Base-by-base conservation (phyloP, 2,797 vertebrate genomes). In the Adelosebastes latens region DNA sequence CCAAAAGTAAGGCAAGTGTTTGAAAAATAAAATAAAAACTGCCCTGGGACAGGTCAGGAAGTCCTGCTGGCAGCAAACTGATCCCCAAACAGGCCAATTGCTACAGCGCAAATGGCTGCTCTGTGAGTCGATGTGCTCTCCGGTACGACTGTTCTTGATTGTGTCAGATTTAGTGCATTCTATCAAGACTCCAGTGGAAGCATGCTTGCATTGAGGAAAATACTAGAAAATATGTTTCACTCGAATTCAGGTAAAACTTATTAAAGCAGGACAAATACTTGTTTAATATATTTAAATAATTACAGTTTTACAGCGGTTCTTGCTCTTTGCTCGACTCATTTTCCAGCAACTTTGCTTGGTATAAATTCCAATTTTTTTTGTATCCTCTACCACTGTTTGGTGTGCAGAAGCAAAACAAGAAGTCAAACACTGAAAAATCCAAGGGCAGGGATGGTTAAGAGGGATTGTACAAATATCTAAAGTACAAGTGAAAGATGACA, bases 401-500 rank as follows among this genome's bases (percentile, higher is more conserved):
- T 60, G 11, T 0, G 2, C 13, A 60, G 10, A 1, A 62, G 25
- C 52, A 76, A 24, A 39, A 16, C 39, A 59, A 36, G 0, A 65
- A 75, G 61, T 75, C 24, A 75, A 63, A 80, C 60, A 66, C 18
- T 32, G 55, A 64, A 49, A 75, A 75, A 62, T 53, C 31, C 71
- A 88, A 89, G 80, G 80, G 71, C 81, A 65, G 52, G 20, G 65
- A 75, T 75, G 75, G 84, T 77, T 87, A 68, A 46, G 66, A 76
- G 85, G 71, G 27, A 53, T 64, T 77, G 36, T 29, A 32, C n/a
- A 64, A 53, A 75, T 68, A 81, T 69, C 75, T 31, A 63, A 85
- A 87, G 67, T 31, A 22, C 68, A 86, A 85, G 81, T 85, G 77
- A 85, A 84, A 81, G 79, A 70, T 87, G 82, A 79, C 83, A 79